These are phyloP conservation scores for Epizoanthus illoricatus DNA, from an alignment of 92 coral and sea anemone species.

Conservation along the genomic window DNA sequence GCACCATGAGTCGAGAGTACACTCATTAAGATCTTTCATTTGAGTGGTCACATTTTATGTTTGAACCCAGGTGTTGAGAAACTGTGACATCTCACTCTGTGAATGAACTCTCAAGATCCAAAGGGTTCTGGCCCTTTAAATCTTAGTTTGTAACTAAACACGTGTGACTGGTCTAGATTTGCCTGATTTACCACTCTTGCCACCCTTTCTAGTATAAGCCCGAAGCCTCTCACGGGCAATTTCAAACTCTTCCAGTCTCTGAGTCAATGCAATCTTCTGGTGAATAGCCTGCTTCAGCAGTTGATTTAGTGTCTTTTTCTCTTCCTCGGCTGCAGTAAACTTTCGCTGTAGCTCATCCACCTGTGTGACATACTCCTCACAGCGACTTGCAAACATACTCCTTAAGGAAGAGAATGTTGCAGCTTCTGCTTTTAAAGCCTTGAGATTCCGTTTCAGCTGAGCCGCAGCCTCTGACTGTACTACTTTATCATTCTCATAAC, in stretches of 20 bases:
- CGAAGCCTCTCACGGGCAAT: conserved; percentile 94
- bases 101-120: no score
- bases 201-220: conserved; percentile 89
- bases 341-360: conserved; percentile 93
- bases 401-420: conserved; percentile 95
- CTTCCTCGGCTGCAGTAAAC: conserved; percentile 92
- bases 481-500: conserved; percentile 96
- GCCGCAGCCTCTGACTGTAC: conserved; percentile 90
- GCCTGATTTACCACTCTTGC: conserved; percentile 44
- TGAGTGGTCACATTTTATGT: no score
- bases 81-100: no score
- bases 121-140: not conserved
- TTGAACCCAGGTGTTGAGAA: no score
- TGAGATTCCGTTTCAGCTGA: conserved; percentile 89
- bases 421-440: conserved; percentile 95
- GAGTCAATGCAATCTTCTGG: conserved; percentile 97
- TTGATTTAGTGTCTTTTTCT: conserved; percentile 94
- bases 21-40: no score
- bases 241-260: conserved; percentile 97
- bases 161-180: conserved; percentile 91
- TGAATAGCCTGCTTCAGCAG: conserved; percentile 95
- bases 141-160: conserved; percentile 34
- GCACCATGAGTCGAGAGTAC: no score
- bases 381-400: conserved; percentile 93
- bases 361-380: conserved; percentile 94